A percentile compares a stretch with the other conserved stretches of the same genome.
Evolutionary conservation across 2,888 invertebrate species (phyloP).

Genomic region (Trissolcus japonicus): DNA sequence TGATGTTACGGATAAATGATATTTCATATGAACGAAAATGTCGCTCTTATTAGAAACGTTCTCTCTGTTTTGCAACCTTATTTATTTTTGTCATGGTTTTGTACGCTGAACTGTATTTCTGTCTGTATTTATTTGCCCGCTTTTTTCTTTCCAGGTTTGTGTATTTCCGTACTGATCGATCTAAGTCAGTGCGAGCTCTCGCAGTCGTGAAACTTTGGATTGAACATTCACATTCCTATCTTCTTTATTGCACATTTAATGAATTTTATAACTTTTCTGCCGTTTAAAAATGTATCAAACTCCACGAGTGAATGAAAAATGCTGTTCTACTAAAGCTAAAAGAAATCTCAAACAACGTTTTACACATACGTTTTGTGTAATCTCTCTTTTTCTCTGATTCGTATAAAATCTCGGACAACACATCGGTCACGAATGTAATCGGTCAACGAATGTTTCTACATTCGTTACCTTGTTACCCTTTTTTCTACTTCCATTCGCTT

Average conservation of each 20-base stretch:
- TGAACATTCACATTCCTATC: too few species aligned
- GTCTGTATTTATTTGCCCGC: not conserved
- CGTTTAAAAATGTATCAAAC: too few species aligned
- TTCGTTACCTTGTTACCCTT: constrained; percentile 30
- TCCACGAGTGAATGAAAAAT: constrained; percentile 1
- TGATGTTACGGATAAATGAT: constrained; percentile 39
- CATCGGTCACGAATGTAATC: constrained; percentile 18
- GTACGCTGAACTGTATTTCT: not conserved
- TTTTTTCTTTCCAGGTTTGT: constrained; percentile 12
- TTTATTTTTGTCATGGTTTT: constrained; percentile 12
- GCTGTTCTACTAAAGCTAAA: not conserved
- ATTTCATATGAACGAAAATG: constrained; percentile 42
- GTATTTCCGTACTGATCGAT: constrained; percentile 12
- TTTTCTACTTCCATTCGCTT: constrained; percentile 26
- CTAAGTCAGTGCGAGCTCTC: constrained; percentile 12
- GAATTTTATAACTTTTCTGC: too few species aligned
- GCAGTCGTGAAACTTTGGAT: too few species aligned
- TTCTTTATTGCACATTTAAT: too few species aligned
- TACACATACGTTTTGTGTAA: constrained; percentile 8
- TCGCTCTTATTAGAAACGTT: constrained; percentile 30
- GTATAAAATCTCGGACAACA: constrained; percentile 23
- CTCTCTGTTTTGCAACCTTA: constrained; percentile 33
- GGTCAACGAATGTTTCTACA: constrained; percentile 29
- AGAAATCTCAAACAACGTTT: too few species aligned
- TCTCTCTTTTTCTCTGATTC: constrained; percentile 9